Conservation (phyloP, 2,113 vertebrate species). For the Turnix velox region DNA sequence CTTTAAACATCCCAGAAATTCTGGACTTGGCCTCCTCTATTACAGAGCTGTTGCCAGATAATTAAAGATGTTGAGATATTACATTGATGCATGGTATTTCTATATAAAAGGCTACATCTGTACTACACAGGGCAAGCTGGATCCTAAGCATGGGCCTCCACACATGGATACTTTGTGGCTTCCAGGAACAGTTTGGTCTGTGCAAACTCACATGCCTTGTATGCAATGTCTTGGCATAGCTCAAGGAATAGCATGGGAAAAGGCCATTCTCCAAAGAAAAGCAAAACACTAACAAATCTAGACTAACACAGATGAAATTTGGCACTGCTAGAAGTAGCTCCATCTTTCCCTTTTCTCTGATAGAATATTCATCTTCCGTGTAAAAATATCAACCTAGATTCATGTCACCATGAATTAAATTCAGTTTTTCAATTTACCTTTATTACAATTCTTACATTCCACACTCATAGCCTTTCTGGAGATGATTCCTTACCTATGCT, state of each 20-base stretch:
- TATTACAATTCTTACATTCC: neutral
- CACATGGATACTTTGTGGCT: rapidly evolving
- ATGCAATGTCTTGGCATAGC: neutral
- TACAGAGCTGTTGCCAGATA: neutral
- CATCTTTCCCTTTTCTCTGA: neutral
- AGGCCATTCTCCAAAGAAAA: neutral
- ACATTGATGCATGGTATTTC: neutral
- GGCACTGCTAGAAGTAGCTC: neutral
- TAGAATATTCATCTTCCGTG: neutral
- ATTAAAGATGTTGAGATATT: neutral
- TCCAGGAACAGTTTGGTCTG: neutral
- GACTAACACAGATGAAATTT: neutral
- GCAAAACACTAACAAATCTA: neutral
- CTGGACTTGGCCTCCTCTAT: neutral
- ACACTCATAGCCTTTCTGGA: neutral
- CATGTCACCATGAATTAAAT: neutral
- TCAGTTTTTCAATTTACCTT: neutral
- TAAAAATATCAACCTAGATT: neutral
- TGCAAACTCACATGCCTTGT: neutral
- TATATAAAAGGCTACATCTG: neutral
- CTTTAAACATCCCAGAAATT: neutral
- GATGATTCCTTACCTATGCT: neutral
- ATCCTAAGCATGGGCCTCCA: neutral
- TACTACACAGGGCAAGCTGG: no score
- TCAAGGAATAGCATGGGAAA: neutral